Percentiles rank a stretch among this genome's conserved stretches.
These are phyloP conservation scores for Hylaeus volcanicus DNA, from an alignment of 1,140 invertebrate genomes.

Conservation along the genomic window DNA sequence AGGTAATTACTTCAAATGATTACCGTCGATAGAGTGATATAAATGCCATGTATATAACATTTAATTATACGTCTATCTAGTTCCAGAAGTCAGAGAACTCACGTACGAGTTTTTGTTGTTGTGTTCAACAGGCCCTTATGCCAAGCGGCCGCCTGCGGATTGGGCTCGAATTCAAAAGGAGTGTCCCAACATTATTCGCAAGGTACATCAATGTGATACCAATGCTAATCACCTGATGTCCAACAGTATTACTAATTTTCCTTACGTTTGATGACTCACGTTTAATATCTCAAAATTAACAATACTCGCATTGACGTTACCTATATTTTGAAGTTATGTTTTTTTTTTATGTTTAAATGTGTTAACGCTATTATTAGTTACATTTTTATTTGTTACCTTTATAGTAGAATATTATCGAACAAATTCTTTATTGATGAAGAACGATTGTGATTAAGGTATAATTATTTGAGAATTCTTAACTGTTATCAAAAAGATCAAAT, in stretches of 20 bases:
- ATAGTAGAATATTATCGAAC: background rate
- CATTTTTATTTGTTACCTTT: constrained; percentile 5
- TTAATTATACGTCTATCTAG: constrained; percentile 7
- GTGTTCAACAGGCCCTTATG: constrained; percentile 81
- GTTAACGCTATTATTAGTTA: constrained; percentile 25
- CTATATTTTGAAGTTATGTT: constrained; percentile 16
- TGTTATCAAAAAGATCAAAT: background rate
- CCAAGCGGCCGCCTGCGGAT: constrained; percentile 79
- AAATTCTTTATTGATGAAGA: background rate
- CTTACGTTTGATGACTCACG: constrained; percentile 25
- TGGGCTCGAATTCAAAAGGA: constrained; percentile 82
- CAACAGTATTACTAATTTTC: constrained; percentile 56
- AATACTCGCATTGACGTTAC: constrained; percentile 24
- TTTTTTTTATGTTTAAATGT: background rate
- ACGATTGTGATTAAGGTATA: background rate
- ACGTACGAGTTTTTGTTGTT: constrained; percentile 82
- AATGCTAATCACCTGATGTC: constrained; percentile 65
- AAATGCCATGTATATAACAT: too few species aligned
- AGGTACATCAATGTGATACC: constrained; percentile 75
- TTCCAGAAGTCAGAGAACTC: constrained; percentile 75
- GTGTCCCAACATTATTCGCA: constrained; percentile 80
- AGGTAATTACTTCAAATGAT: constrained; percentile 43
- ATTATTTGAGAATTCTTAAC: background rate
- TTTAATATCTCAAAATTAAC: constrained; percentile 49
- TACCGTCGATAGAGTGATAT: background rate